Evolutionary conservation across 2,888 invertebrate genomes (phyloP), one percentile per base, ranked within the genome.

Genomic region (Disparrhopalites patrizii): DNA sequence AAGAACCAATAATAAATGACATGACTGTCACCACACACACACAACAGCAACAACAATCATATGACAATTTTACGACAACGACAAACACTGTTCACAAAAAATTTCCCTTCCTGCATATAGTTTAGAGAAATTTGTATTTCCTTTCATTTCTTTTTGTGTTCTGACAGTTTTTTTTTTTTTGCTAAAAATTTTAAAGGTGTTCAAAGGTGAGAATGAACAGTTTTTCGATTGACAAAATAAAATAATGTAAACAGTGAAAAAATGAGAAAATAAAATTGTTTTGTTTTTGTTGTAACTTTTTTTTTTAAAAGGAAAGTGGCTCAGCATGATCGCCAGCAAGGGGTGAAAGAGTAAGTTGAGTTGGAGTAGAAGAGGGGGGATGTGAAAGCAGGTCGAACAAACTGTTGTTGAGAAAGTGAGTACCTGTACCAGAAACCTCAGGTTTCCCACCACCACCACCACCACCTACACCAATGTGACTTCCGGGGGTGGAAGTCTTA

Each of bases 361-460:
- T 57, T 40, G 56, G 65, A 56, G 67, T 56, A 55, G 65, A 62
- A n/a, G n/a, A n/a, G n/a, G n/a, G n/a, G n/a, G n/a, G n/a, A n/a
- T n/a, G n/a, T 47, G 68, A 62, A 65, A 65, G 65, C 54, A 65
- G 62, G 68, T 65, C 65, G 57, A 68, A 62, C 65, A 62, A 65
- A 62, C 58, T 68, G 56, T 60, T 54, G 51, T 54, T 68, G 38
- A 65, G 62, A 65, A 68, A 62, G 54, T 54, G 55, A 57, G 56
- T 60, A 65, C 65, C 65, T 65, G 68, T 54, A 62, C 68, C 65
- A 56, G 65, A 61, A 55, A 61, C 52, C 36, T 65, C 65, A 58
- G 65, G 54, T 33, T 61, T 55, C 57, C 65, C 38, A 25, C 27
- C 38, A 36, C 40, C 57, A 57, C 40, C 25, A 28, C 27, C 30